These are phyloP conservation scores for Rhaphigaster nebulosa DNA, from an alignment of 2,888 invertebrate genomes.

Conservation along the genomic window DNA sequence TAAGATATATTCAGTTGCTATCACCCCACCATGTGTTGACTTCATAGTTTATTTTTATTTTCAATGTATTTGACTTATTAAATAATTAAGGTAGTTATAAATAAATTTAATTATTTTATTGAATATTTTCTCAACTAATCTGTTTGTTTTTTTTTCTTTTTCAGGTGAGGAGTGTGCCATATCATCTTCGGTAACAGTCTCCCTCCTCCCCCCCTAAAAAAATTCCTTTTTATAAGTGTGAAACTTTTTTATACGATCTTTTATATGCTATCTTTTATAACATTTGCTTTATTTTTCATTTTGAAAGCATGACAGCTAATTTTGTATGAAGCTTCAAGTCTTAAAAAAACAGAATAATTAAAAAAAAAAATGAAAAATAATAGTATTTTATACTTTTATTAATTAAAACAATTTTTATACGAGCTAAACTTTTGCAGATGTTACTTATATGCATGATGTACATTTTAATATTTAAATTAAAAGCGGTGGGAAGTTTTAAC, in stretches of 20 bases:
- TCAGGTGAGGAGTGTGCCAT: background rate
- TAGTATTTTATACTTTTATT: background rate
- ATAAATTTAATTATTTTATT: background rate
- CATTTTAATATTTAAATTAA: slow-evolving; percentile 10
- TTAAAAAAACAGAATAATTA: background rate
- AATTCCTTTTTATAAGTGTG: background rate
- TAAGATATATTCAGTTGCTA: too few relatives aligned
- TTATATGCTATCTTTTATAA: slow-evolving; percentile 44
- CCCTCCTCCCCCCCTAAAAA: too few relatives aligned
- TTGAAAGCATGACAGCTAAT: slow-evolving; percentile 48
- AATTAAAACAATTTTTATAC: slow-evolving; percentile 12
- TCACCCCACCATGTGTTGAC: too few relatives aligned
- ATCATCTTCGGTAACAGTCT: background rate
- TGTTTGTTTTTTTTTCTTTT: background rate
- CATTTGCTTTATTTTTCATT: slow-evolving; percentile 48
- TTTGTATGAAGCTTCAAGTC: slow-evolving; percentile 36
- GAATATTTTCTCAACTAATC: background rate
- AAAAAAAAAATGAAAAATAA: slow-evolving; percentile 21
- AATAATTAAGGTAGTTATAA: background rate
- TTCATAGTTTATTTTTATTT: too few relatives aligned
- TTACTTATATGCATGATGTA: slow-evolving; percentile 46
- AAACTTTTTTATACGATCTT: slow-evolving; percentile 44
- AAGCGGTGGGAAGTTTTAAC: slow-evolving; percentile 26
- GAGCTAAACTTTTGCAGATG: slow-evolving; percentile 31
- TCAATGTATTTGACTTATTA: background rate